phyloP scores from a whole-genome alignment of 2,113 vertebrate species.

The Aegypius monachus region DNA sequence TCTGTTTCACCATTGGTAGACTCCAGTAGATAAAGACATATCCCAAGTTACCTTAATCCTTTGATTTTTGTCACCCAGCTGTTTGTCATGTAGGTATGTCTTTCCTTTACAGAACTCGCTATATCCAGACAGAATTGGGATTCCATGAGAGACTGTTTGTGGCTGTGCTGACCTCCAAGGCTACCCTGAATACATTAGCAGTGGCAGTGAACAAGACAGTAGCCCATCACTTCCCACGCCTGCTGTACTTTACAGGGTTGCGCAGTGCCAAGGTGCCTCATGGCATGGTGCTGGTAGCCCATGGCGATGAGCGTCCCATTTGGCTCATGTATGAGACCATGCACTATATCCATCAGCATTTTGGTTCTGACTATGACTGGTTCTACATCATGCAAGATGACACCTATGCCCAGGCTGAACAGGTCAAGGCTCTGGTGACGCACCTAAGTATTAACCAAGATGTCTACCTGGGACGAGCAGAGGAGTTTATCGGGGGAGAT shows the following conservation, averaged over 20 bases:
- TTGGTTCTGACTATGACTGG: constrained; percentile 92
- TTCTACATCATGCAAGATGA: constrained; percentile 95
- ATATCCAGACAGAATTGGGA: constrained; percentile 96
- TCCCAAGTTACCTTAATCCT: not conserved
- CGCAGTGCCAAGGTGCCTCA: constrained; percentile 86
- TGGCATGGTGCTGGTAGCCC: constrained; percentile 90
- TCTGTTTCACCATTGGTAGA: not conserved
- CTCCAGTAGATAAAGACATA: not conserved
- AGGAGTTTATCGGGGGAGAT: constrained; percentile 93
- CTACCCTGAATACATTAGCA: constrained; percentile 86
- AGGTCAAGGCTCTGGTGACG: constrained; percentile 82
- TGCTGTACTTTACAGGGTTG: constrained; percentile 91
- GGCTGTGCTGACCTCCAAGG: constrained; percentile 87
- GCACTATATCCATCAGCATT: constrained; percentile 87
- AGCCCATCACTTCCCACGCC: constrained; percentile 87
- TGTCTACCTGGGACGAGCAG: constrained; percentile 88
- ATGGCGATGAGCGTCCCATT: constrained; percentile 91
- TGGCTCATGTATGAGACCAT: constrained; percentile 98
- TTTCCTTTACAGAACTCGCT: constrained; percentile 83
- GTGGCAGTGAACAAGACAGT: constrained; percentile 94
- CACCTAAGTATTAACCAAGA: constrained; percentile 91
- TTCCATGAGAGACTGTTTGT: constrained; percentile 91
- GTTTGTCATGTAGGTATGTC: not conserved
- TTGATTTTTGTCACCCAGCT: not conserved
- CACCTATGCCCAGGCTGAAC: constrained; percentile 88